These are phyloP conservation scores for Abrostola triplasia DNA, from an alignment of 2,888 invertebrate genomes.

Conservation along the genomic window DNA sequence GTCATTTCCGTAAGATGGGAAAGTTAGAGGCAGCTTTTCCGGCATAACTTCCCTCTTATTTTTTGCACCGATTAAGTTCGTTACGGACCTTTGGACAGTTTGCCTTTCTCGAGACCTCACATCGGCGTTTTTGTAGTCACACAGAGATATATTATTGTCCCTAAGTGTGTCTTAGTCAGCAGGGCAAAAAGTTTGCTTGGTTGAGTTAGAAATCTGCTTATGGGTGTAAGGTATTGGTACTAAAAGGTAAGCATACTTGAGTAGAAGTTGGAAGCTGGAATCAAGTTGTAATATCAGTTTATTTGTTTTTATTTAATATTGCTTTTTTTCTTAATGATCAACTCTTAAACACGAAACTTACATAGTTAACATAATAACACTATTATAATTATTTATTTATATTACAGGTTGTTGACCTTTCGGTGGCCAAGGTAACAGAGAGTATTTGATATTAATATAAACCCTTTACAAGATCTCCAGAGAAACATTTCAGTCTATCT, in stretches of 20 bases:
- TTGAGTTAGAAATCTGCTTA: not conserved
- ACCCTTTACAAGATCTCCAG: too few relatives aligned
- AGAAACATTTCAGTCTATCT: too few relatives aligned
- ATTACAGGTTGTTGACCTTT: too few relatives aligned
- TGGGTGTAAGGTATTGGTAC: not conserved
- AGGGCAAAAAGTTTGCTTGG: not conserved
- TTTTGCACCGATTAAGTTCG: slow-evolving; percentile 35
- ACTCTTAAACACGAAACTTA: too few relatives aligned
- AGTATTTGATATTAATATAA: too few relatives aligned
- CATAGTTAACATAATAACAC: too few relatives aligned
- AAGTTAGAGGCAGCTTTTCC: slow-evolving; percentile 5
- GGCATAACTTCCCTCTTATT: slow-evolving; percentile 8
- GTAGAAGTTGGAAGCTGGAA: too few relatives aligned
- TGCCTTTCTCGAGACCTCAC: slow-evolving; percentile 6
- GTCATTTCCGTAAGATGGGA: slow-evolving; percentile 7
- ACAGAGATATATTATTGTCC: slow-evolving; percentile 6
- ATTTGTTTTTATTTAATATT: too few relatives aligned
- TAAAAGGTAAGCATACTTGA: not conserved
- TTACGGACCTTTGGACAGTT: slow-evolving; percentile 8
- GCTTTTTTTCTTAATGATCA: too few relatives aligned
- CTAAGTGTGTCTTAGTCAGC: not conserved
- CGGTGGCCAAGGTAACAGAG: too few relatives aligned
- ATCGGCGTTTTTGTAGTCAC: slow-evolving; percentile 18
- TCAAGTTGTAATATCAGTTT: too few relatives aligned
- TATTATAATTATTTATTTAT: too few relatives aligned